Evolutionary conservation across 2,888 invertebrate genomes (phyloP).

Genomic region (Drosophila colorata): DNA sequence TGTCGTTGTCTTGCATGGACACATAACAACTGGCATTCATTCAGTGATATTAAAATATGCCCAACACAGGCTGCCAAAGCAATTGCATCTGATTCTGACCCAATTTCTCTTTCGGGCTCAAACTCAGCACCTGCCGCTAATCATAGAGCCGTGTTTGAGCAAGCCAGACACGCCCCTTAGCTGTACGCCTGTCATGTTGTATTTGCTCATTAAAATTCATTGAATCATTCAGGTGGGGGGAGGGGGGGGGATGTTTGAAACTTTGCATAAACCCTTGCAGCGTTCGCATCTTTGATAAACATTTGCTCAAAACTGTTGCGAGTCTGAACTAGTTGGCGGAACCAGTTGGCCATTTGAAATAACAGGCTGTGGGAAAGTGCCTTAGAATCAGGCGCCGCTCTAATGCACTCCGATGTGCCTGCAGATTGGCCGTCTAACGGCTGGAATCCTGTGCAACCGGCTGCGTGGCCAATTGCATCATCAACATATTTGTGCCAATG

Average conservation of each 20-base stretch:
- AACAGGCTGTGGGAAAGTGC: slow-evolving; percentile 62
- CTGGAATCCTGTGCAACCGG: slow-evolving; percentile 57
- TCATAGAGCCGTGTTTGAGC: slow-evolving; percentile 12
- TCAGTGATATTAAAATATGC: slow-evolving; percentile 48
- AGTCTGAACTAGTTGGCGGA: slow-evolving; percentile 36
- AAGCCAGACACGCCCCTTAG: slow-evolving; percentile 28
- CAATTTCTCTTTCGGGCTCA: slow-evolving; percentile 50
- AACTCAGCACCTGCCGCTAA: slow-evolving; percentile 32
- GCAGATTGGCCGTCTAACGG: too few relatives aligned
- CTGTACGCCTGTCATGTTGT: slow-evolving; percentile 10
- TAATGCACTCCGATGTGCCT: background rate
- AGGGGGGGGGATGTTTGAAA: background rate
- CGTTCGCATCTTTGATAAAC: background rate
- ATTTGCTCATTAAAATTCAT: slow-evolving; percentile 14
- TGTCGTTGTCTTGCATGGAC: slow-evolving; percentile 5
- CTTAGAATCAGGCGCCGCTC: slow-evolving; percentile 30
- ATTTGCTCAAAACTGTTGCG: slow-evolving; percentile 8
- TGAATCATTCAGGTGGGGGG: background rate
- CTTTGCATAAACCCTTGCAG: slow-evolving; percentile 16
- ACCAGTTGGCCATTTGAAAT: slow-evolving; percentile 35
- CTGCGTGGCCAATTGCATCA: slow-evolving; percentile 50
- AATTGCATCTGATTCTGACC: slow-evolving; percentile 50
- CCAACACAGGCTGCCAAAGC: slow-evolving; percentile 29
- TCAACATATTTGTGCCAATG: slow-evolving; percentile 37
- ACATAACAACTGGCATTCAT: slow-evolving; percentile 27